Base-by-base conservation (phyloP, 2,797 vertebrate species). In the Hypotaenidia philippensis region DNA sequence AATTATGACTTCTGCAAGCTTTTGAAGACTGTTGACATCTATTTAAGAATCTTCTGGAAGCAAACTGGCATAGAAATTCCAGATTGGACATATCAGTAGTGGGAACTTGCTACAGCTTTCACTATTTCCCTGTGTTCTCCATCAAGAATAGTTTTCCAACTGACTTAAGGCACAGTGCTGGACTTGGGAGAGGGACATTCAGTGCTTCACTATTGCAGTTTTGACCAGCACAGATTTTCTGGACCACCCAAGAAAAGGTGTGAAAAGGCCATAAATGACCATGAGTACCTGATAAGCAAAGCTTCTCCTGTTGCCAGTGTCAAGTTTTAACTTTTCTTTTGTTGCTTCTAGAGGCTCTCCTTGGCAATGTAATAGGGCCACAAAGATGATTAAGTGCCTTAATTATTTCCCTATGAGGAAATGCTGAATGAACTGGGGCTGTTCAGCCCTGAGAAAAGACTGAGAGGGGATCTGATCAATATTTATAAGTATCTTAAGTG, bases 351-450 rank as follows among this genome's bases (percentile, higher is more conserved):
- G 53, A 93, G 6, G 4, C 16, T 83, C n/a, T 83, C 36, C 36
- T 1, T 1, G 20, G 19, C 19, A 47, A 36, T 17, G 22, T 1
- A 3, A 44, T 19, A 44, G 41, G 17, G 41, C 18, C 41, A 19
- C 41, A 44, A 10, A 44, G 41, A 44, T 44, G 18, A 44, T 44
- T 19, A 44, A 44, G 41, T 8, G 41, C 18, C 41, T 44, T 19
- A 18, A 44, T 44, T 44, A 44, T 44, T 44, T 44, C 18, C 41
- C 41, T 44, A 44, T 44, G 41, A 44, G 41, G 41, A 44, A 44
- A 44, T 44, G 18, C 18, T 44, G 41, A 44, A 44, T 19, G 41
- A 44, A 44, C 41, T 44, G 41, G 41, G 17, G 41, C 41, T 44
- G 41, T 44, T 44, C 41, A 19, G 41, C 41, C 18, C 41, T 44